A percentile compares a stretch with the other conserved stretches of the same genome.
These are phyloP conservation scores for Corydoras maculifer DNA, from an alignment of 2,113 vertebrate genomes.

Conservation along the genomic window DNA sequence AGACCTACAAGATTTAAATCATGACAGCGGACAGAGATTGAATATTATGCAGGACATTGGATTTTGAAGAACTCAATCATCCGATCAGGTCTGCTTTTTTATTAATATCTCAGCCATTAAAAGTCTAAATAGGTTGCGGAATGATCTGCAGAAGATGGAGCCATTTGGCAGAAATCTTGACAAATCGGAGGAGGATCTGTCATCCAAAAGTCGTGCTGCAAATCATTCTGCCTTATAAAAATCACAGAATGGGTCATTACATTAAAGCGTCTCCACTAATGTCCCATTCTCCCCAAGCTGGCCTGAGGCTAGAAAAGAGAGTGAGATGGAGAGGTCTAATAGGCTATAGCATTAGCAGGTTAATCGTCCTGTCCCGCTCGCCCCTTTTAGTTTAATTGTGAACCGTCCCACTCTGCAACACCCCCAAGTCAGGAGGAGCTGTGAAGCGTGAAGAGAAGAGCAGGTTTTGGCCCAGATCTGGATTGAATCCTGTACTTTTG, in stretches of 20 bases:
- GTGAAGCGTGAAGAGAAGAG: conserved; percentile 36
- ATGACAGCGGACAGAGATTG: too few species aligned
- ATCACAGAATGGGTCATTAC: conserved; percentile 57
- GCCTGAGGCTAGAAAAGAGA: conserved; percentile 46
- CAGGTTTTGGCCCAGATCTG: conserved; percentile 34
- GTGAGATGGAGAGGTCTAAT: conserved; percentile 57
- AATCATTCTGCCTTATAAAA: conserved; percentile 44
- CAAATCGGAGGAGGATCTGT: conserved; percentile 25
- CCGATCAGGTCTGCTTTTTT: not conserved
- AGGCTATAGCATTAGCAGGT: conserved; percentile 62
- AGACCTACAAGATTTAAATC: too few species aligned
- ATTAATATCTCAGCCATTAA: conserved; percentile 1
- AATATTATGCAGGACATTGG: too few species aligned
- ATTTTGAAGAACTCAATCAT: too few species aligned
- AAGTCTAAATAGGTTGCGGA: conserved; percentile 3
- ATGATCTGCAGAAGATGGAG: not conserved
- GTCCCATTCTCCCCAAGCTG: conserved; percentile 43
- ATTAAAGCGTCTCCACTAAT: conserved; percentile 61
- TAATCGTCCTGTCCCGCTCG: conserved; percentile 64
- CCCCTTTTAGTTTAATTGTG: conserved; percentile 61
- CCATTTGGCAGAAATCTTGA: conserved; percentile 19
- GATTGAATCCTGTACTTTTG: not conserved
- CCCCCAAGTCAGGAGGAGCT: conserved; percentile 31
- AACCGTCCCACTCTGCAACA: conserved; percentile 48
- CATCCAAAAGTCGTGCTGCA: conserved; percentile 18